A percentile compares a stretch with the other conserved stretches of the same genome.
Conservation (phyloP, 2,888 invertebrate genomes). For the Charanyca ferruginea region DNA sequence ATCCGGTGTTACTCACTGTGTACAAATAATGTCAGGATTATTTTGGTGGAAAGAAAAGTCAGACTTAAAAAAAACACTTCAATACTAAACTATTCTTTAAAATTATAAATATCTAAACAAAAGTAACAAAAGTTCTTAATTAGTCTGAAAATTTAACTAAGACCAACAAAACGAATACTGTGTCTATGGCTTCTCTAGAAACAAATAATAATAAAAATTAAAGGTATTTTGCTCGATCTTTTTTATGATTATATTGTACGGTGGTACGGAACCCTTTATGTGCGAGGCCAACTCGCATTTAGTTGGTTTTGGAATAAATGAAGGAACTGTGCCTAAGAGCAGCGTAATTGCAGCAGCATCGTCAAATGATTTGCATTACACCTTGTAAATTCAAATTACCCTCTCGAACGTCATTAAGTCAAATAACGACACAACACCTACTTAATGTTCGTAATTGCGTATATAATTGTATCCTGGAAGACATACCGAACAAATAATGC, state of each 20-base stretch:
- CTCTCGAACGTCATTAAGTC: constrained; percentile 38
- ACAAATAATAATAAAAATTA: too few relatives aligned
- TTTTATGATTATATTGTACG: too few relatives aligned
- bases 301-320: too few relatives aligned
- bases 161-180: background rate
- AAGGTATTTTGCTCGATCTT: too few relatives aligned
- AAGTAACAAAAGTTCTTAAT: background rate
- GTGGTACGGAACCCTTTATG: too few relatives aligned
- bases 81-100: too few relatives aligned
- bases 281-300: too few relatives aligned
- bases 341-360: constrained; percentile 17
- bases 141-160: background rate
- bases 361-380: constrained; percentile 41
- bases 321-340: background rate
- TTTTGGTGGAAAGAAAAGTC: constrained; percentile 38
- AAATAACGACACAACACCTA: constrained; percentile 38
- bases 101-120: too few relatives aligned
- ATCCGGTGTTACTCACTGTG: constrained; percentile 62
- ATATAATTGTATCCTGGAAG: constrained; percentile 55
- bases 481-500: constrained; percentile 31
- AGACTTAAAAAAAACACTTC: too few relatives aligned
- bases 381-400: constrained; percentile 47
- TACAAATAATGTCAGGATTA: constrained; percentile 58
- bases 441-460: constrained; percentile 39
- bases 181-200: too few relatives aligned